Conservation (phyloP, 2,797 vertebrate species). For the Cephalopachus bancanus region DNA sequence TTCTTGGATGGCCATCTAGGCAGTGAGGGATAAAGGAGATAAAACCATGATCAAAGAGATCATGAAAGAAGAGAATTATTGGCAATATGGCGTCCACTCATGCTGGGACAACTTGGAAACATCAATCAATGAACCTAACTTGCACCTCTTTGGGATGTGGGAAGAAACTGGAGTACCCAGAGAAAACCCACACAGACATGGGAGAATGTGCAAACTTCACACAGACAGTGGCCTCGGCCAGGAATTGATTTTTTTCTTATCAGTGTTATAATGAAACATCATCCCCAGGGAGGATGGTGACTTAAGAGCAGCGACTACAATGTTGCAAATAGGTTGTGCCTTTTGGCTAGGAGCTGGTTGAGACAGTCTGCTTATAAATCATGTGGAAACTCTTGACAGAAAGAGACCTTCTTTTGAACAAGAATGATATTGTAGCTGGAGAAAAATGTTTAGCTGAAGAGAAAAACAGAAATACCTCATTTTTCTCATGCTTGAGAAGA, state of each 20-base stretch:
- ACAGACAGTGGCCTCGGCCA: no score
- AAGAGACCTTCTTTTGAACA: slow-evolving; percentile 36
- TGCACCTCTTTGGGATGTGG: no score
- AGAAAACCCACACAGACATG: no score
- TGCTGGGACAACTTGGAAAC: no score
- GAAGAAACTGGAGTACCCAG: no score
- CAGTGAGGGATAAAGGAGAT: not conserved
- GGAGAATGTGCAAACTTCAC: no score
- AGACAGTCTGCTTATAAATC: slow-evolving; percentile 51
- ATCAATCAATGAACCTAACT: no score
- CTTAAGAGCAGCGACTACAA: not conserved
- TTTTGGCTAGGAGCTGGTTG: not conserved
- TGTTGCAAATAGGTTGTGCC: not conserved
- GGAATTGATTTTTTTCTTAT: no score
- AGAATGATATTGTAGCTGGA: slow-evolving; percentile 43
- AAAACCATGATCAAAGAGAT: not conserved
- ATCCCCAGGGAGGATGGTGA: not conserved
- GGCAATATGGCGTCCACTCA: not conserved
- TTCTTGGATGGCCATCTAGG: not conserved
- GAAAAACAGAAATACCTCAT: slow-evolving; percentile 53
- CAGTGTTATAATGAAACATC: no score
- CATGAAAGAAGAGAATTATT: not conserved
- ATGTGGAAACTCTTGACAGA: slow-evolving; percentile 39
- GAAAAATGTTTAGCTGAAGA: slow-evolving; percentile 63
- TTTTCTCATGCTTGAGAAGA: slow-evolving; percentile 45